Base-by-base conservation (phyloP, 2,113 vertebrate species). In the Osmerus eperlanus region DNA sequence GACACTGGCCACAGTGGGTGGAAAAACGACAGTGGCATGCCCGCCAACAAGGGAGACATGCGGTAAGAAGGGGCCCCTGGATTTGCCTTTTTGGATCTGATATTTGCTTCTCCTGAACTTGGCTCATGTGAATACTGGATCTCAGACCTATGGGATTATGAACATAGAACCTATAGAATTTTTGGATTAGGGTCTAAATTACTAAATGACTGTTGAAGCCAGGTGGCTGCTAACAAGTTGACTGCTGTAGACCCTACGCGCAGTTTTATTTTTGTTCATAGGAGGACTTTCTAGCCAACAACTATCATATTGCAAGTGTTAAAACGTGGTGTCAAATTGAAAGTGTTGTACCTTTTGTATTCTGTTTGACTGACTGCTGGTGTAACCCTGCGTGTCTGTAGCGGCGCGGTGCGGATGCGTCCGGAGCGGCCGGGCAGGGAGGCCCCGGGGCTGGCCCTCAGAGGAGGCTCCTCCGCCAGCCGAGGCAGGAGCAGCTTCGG, bases 371-470 rank as follows among this genome's bases (percentile, higher is more conserved):
- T 61, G 2, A 11, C 3, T 63, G 28, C 25, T 11, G 9, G 47
- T 3, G 21, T 28, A 65, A 41, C 32, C 62, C 4, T 18, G 51
- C 21, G 16, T 70, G 19, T 36, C 58, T 68, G 58, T 76, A 93
- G 92, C 23, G 88, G 84, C 25, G 76, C 87, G 0, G 90, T 91
- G 67, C 87, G 91, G 1, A 88, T 93, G 79, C 93, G 95, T 70
- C 82, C 94, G 0, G 96, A 99, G 6, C 91, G 96, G 6, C 91
- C 96, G 0, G 92, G 93, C 52, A 89, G 96, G 88, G 97, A 99
- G 1, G 94, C 92, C 2, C 94, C 94, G 0, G 93, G 93, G 3
- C 93, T 95, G 0, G 77, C 88, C 1, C 90, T 95, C 2, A 91
- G 96, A 84, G 95, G 95, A 1, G 93, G 88, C 0, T 90, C 95